Base-by-base conservation (phyloP, 1,140 invertebrate genomes). In the Scaptomyza graminum region DNA sequence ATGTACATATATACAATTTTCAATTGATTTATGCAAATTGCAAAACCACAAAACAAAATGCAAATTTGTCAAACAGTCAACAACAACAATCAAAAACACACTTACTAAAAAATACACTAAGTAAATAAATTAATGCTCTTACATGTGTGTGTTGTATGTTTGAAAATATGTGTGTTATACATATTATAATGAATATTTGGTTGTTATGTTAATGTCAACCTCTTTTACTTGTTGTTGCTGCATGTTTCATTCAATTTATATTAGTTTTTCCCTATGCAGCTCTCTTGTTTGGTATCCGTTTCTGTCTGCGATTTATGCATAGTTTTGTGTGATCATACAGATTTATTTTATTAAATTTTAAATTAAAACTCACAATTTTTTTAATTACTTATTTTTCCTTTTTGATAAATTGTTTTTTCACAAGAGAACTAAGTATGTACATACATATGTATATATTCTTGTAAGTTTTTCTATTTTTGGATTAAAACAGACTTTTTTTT, bases 11-110 rank as follows among this genome's bases (percentile, higher is more conserved):
- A 60, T 46, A 69, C 65, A 79, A 73, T 79, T 65, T 73, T 60
- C 55, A 83, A 88, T 88, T 88, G 83, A 88, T 88, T 88, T 88
- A 88, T 88, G 83, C 59, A 88, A 88, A 88, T 88, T 79, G 49
- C 76, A 18, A 83, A 79, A 72, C 83, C 83, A 31, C 83, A 77
- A 69, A 74, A 88, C 72, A 61, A 74, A 85, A 85, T 85, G 68
- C 50, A 81, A 78, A 85, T 77, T 74, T 68, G 22, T 46, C 62
- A 46, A 63, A 67, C 69, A 76, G 51, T 70, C 63, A 16, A 43
- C 61, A 69, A 51, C 18, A 49, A 52, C 13, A 22, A 54, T 11
- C 9, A 55, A 50, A 46, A 39, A 50, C 18, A 2, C 18, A 22
- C 18, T 1, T 1, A 22, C 1, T 3, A 34, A 34, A 34, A 8